These are phyloP conservation scores for Argyrosomus regius DNA, from an alignment of 2,797 vertebrate species.

Conservation along the genomic window DNA sequence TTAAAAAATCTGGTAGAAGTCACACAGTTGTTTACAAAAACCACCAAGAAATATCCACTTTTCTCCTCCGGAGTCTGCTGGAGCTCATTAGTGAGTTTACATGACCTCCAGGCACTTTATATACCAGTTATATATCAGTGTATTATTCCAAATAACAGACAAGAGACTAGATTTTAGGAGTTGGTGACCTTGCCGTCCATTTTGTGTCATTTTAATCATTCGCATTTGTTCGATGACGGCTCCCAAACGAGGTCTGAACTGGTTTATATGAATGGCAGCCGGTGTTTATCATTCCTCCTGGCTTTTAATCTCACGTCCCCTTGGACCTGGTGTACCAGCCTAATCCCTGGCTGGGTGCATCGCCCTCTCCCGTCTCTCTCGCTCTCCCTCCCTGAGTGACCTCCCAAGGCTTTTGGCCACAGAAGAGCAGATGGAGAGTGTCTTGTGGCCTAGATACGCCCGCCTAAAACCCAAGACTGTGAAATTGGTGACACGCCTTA, in stretches of 20 bases:
- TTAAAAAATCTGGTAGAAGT: too few relatives aligned
- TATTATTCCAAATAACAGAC: too few relatives aligned
- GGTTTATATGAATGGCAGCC: slow-evolving; percentile 8
- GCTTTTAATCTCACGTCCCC: slow-evolving; percentile 78
- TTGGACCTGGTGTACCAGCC: slow-evolving; percentile 69
- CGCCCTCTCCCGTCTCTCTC: slow-evolving; percentile 7
- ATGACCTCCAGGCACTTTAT: too few relatives aligned
- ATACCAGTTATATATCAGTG: too few relatives aligned
- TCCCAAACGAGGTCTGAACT: neutral
- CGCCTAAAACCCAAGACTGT: slow-evolving; percentile 62
- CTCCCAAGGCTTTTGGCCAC: slow-evolving; percentile 72
- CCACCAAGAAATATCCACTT: too few relatives aligned
- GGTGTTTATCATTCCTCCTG: slow-evolving; percentile 55
- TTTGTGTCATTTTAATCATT: slow-evolving; percentile 1
- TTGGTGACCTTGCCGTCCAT: neutral
- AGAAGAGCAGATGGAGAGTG: slow-evolving; percentile 75
- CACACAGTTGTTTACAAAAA: too few relatives aligned
- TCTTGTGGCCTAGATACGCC: slow-evolving; percentile 77
- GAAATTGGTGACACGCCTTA: slow-evolving; percentile 64
- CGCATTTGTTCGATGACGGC: neutral
- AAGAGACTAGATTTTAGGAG: neutral
- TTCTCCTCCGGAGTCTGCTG: too few relatives aligned
- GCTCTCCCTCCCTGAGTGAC: slow-evolving; percentile 41
- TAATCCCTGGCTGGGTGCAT: slow-evolving; percentile 73
- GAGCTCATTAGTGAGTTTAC: too few relatives aligned